Conservation (phyloP, 2,113 vertebrate species). For the Phylloscopus whistleri region DNA sequence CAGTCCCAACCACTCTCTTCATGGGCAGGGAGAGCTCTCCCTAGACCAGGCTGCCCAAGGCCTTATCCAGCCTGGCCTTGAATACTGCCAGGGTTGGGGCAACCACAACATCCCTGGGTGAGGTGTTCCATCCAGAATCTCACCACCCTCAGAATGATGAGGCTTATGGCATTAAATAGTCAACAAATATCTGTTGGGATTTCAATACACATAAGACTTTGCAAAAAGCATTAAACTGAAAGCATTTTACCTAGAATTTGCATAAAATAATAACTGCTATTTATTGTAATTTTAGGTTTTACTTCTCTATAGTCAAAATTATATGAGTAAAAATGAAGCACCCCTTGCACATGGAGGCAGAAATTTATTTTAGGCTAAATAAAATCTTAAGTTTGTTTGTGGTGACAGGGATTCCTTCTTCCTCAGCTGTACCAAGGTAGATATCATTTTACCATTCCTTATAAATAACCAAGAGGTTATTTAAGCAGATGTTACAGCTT, state of each 20-base stretch:
- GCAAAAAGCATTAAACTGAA: not conserved
- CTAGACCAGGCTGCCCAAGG: not conserved
- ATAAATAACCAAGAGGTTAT: not conserved
- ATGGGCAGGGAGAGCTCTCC: not conserved
- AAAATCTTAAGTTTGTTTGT: not conserved
- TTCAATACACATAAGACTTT: not conserved
- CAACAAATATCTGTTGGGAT: not conserved
- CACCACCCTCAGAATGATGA: not conserved
- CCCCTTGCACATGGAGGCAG: not conserved
- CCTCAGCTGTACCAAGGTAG: not conserved
- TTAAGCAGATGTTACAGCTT: not conserved
- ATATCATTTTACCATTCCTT: not conserved
- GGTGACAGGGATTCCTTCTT: not conserved
- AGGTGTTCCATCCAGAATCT: not conserved
- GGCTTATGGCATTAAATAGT: not conserved
- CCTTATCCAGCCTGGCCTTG: not conserved
- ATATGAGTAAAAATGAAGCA: not conserved
- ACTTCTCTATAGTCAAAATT: not conserved
- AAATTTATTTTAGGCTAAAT: not conserved
- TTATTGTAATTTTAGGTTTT: not conserved
- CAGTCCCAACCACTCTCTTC: not conserved
- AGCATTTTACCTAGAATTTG: not conserved
- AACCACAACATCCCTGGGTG: accelerated
- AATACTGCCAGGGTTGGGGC: not conserved
- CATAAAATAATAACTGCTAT: not conserved